Conservation (phyloP, 2,888 invertebrate genomes). For the Dusona sp. region DNA sequence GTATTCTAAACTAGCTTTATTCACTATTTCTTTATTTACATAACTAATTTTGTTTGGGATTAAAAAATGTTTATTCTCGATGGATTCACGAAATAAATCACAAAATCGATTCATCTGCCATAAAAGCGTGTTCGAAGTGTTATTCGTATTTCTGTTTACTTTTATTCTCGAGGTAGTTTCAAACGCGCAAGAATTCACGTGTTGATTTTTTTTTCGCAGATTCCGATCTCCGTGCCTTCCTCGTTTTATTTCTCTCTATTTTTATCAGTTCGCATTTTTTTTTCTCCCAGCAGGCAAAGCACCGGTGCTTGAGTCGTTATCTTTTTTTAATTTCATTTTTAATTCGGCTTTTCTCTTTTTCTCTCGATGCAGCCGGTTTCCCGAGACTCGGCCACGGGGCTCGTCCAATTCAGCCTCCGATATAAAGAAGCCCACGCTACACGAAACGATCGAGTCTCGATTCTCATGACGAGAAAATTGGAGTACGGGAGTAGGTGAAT, state of each 20-base stretch:
- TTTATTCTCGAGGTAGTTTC: not conserved
- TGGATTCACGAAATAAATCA: not conserved
- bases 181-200: not conserved
- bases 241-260: not conserved
- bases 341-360: slow-evolving; percentile 15
- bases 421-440: slow-evolving; percentile 55
- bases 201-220: not conserved
- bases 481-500: slow-evolving; percentile 4
- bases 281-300: slow-evolving; percentile 16
- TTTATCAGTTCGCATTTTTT: slow-evolving; percentile 15
- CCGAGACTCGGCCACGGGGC: slow-evolving; percentile 53
- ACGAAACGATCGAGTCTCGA: slow-evolving; percentile 38
- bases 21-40: not conserved
- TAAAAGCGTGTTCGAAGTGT: not conserved
- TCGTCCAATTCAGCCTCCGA: slow-evolving; percentile 58
- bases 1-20: not conserved
- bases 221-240: not conserved
- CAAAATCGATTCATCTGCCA: not conserved
- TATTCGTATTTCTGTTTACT: not conserved
- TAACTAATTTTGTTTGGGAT: not conserved
- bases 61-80: too few relatives aligned
- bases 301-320: not conserved
- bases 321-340: not conserved
- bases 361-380: slow-evolving; percentile 46
- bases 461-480: slow-evolving; percentile 7